Percentiles rank a stretch among this genome's conserved stretches.
Conservation (phyloP, 1,140 invertebrate genomes). For the Apolygus lucorum region DNA sequence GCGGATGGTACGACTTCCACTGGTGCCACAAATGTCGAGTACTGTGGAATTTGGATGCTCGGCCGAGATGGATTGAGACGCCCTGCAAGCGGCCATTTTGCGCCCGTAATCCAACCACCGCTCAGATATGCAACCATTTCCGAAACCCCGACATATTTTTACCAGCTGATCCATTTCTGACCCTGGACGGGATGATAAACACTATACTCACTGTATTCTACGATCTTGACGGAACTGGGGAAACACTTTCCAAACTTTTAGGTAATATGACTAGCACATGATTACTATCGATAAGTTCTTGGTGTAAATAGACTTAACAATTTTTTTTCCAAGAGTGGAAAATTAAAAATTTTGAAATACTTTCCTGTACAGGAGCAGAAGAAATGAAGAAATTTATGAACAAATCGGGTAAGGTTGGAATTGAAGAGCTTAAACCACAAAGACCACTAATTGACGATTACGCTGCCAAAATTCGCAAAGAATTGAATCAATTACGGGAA, state of each 20-base stretch:
- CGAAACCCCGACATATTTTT: not conserved
- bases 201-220: not conserved
- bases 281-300: too few species aligned
- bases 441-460: too few species aligned
- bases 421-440: too few species aligned
- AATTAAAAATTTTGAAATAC: too few species aligned
- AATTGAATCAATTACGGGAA: too few species aligned
- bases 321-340: too few species aligned
- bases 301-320: too few species aligned
- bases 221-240: not conserved
- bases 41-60: not conserved
- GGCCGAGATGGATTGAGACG: too few species aligned
- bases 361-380: too few species aligned
- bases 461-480: too few species aligned
- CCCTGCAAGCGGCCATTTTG: not conserved
- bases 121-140: not conserved
- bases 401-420: too few species aligned
- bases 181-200: not conserved
- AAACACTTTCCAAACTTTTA: not conserved
- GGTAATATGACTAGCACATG: not conserved
- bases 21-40: not conserved
- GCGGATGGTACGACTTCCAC: constrained; percentile 4
- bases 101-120: not conserved
- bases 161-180: not conserved
- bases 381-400: too few species aligned